Percentiles rank a stretch among this genome's conserved stretches.
Conservation (phyloP, 2,797 vertebrate species). For the Chaetophractus vellerosus region DNA sequence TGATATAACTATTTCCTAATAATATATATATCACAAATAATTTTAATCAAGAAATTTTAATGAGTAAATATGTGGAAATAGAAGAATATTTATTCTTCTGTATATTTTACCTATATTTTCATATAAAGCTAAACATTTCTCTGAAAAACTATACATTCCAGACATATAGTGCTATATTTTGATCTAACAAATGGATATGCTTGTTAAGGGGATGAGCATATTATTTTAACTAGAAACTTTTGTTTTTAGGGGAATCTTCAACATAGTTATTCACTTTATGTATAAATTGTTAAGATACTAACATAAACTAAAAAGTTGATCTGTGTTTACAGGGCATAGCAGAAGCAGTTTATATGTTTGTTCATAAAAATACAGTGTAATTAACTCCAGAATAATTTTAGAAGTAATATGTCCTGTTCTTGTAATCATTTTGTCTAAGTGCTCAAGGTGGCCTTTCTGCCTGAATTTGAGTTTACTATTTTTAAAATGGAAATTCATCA, state of each 20-base stretch:
- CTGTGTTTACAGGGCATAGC: neutral
- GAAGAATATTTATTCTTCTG: neutral
- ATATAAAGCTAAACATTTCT: neutral
- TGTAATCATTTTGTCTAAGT: neutral
- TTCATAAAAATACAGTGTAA: neutral
- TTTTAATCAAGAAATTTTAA: constrained; percentile 32
- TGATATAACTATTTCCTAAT: constrained; percentile 42
- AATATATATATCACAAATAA: constrained; percentile 10
- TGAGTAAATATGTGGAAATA: neutral
- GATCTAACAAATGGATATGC: neutral
- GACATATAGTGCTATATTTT: neutral
- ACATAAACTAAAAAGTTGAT: neutral
- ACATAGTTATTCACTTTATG: neutral
- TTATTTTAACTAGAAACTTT: constrained; percentile 45
- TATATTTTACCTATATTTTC: constrained; percentile 13
- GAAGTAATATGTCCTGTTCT: neutral
- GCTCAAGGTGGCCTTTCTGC: neutral
- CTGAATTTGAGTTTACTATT: neutral
- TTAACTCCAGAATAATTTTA: neutral
- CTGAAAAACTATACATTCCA: fast-evolving
- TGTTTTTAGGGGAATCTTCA: constrained; percentile 4
- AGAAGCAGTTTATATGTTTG: neutral
- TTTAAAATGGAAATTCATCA: neutral
- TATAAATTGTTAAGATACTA: neutral
- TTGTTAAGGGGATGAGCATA: constrained; percentile 46